These are phyloP conservation scores for Anguilla pacifica DNA, from an alignment of 2,797 vertebrate genomes.

Conservation along the genomic window DNA sequence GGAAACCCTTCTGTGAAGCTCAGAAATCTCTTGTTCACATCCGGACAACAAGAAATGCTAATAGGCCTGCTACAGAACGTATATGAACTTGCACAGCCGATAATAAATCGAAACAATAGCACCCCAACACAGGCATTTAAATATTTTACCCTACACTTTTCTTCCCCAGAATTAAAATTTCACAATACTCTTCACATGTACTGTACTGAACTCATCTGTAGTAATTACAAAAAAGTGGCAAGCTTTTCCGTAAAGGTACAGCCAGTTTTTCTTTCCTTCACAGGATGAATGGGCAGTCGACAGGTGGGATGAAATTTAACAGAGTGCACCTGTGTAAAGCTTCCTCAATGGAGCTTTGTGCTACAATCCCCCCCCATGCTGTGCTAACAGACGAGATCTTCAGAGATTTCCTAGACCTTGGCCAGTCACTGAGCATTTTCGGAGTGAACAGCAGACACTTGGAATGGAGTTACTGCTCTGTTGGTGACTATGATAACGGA, in stretches of 20 bases:
- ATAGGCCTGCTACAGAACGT: neutral
- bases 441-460: too few species aligned
- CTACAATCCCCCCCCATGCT: neutral
- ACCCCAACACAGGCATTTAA: neutral
- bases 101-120: neutral
- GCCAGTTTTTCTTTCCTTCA: neutral
- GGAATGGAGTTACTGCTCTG: neutral
- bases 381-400: neutral
- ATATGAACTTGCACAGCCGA: neutral
- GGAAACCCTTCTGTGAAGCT: neutral
- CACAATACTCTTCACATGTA: neutral
- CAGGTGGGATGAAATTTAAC: slow-evolving; percentile 16
- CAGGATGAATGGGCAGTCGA: neutral
- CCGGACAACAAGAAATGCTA: neutral
- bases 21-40: neutral
- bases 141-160: neutral
- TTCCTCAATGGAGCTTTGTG: neutral
- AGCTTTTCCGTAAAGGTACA: neutral
- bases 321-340: neutral
- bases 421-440: neutral
- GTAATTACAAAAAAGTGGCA: neutral
- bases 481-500: neutral
- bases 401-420: neutral
- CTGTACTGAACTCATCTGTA: neutral
- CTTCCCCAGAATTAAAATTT: neutral